Base-by-base conservation (phyloP, 2,113 vertebrate species). In the Orycteropus afer region DNA sequence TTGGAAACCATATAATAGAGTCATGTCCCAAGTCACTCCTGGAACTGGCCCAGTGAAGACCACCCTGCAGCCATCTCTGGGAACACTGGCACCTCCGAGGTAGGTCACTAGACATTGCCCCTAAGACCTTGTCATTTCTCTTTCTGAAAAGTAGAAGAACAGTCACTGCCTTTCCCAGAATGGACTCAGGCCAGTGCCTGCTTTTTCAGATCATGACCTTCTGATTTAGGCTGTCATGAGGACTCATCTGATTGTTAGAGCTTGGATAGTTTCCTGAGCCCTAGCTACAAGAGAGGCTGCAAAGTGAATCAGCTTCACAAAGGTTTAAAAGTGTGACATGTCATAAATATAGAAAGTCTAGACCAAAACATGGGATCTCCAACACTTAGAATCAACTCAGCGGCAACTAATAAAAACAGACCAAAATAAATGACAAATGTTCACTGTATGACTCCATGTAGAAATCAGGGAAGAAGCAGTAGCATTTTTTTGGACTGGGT, bases 221-320 rank as follows among this genome's bases (percentile, higher is more conserved):
- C 47, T 13, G 11, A 42, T n/a, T 1, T 25, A 12, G 67, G 37
- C 5, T 53, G 14, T 40, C 5, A 0, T 17, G 13, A 45, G 40
- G 10, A 9, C 47, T 65, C 17, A 47, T 78, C 80, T 85, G 47
- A 12, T 47, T 32, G n/a, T 29, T 18, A 12, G 8, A 55, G 53
- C 6, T 37, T 15, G 42, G 76, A 76, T 12, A 61, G 17, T 25
- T 49, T 5, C 61, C n/a, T 20, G 20, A 59, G 14, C 8, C 42
- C 6, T 7, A 37, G 71, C 22, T n/a, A 11, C 12, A 63, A 29
- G n/a, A 29, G 27, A 86, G 42, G 53, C 25, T 42, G 51, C 14
- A 59, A 45, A 22, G 14, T 25, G 42, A 74, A 34, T 34, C 34
- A 53, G 7, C 15, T 29, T 69, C 20, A 85, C 61, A 53, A 53